Percentiles rank a stretch among this genome's conserved stretches.
Conservation (phyloP, 2,888 invertebrate genomes). For the Aquatica leii region DNA sequence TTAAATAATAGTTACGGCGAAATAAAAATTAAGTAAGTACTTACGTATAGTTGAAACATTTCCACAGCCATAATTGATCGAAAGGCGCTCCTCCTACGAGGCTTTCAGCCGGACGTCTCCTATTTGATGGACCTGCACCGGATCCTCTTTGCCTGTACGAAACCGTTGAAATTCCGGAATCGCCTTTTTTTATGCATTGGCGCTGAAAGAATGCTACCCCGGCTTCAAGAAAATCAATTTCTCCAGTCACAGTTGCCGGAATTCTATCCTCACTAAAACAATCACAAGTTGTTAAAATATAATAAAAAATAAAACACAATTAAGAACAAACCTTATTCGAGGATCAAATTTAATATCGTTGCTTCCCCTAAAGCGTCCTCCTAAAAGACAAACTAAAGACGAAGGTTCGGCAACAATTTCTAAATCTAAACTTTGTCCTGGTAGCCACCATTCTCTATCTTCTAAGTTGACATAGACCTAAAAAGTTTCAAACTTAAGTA, state of each 20-base stretch:
- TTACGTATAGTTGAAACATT: conserved; percentile 73
- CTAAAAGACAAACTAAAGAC: conserved; percentile 70
- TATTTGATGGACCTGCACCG: conserved; percentile 58
- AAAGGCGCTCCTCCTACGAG: conserved; percentile 67
- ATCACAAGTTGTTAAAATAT: conserved; percentile 23
- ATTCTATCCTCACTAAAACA: conserved; percentile 54
- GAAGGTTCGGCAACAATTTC: conserved; percentile 69
- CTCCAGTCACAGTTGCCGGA: conserved; percentile 50
- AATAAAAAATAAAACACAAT: conserved; percentile 14
- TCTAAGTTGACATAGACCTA: conserved; percentile 70
- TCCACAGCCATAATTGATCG: conserved; percentile 73
- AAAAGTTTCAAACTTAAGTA: conserved; percentile 29
- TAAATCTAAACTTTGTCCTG: conserved; percentile 67
- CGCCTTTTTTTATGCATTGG: conserved; percentile 64
- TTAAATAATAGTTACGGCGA: too few species aligned
- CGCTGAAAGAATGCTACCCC: conserved; percentile 69
- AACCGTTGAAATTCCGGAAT: conserved; percentile 62
- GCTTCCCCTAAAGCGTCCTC: conserved; percentile 64
- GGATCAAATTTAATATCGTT: conserved; percentile 64
- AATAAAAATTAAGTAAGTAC: too few species aligned
- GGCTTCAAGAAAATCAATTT: conserved; percentile 69
- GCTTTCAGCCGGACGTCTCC: conserved; percentile 63
- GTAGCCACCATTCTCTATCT: conserved; percentile 70
- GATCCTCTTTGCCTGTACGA: conserved; percentile 66
- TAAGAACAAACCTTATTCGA: conserved; percentile 54